Evolutionary conservation across 1,140 invertebrate genomes (phyloP).

Genomic region (Leptinotarsa undecemlineata): DNA sequence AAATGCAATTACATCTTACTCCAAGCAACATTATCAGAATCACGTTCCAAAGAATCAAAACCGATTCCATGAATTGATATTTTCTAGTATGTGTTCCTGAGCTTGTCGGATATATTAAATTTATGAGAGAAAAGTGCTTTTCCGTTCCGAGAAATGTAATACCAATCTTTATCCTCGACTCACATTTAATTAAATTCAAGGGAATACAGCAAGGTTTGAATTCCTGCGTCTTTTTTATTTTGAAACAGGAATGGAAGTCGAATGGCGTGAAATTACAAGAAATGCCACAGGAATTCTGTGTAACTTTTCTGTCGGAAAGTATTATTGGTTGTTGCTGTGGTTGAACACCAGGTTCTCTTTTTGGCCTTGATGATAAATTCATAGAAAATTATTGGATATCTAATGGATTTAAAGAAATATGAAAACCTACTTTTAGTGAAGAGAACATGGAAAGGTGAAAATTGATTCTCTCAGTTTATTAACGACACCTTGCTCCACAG

Average conservation of each 20-base stretch:
- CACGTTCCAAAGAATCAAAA: neutral
- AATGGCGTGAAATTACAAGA: conserved; percentile 3
- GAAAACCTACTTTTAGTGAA: no score
- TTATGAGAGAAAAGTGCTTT: neutral
- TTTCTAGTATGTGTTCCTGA: neutral
- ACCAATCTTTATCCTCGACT: neutral
- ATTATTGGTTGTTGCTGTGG: no score
- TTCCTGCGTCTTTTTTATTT: neutral
- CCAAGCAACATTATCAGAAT: neutral
- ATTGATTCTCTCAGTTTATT: no score
- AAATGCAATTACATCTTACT: no score
- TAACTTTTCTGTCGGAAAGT: no score
- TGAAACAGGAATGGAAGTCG: neutral
- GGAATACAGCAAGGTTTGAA: neutral
- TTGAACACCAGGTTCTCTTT: no score
- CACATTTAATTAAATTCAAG: conserved; percentile 1
- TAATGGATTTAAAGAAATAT: no score
- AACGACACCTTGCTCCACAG: no score
- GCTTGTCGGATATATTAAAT: neutral
- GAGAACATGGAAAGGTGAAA: no score
- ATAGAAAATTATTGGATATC: no score
- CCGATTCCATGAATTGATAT: neutral
- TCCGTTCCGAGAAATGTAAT: neutral
- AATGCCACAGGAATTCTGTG: neutral
- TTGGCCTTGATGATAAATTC: no score